Base-by-base conservation (phyloP, 2,888 invertebrate genomes). In the Platycnemis pennipes region DNA sequence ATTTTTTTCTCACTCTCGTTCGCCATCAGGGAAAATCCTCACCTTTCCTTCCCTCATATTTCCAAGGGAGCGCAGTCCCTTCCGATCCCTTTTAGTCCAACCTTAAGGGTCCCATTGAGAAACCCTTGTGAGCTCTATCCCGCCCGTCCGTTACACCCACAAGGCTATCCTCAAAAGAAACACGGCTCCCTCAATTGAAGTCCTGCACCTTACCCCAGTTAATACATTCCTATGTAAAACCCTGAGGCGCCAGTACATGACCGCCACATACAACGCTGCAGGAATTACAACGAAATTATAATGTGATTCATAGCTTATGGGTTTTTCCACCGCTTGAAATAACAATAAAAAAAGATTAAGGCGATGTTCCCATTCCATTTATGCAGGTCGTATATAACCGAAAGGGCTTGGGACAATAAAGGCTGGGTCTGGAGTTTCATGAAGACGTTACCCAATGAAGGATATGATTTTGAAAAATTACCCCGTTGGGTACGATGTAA, bases 231-330 rank as follows among this genome's bases (percentile, higher is more conserved):
- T 77, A 11, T 13, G 13, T 31, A n/a, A 31, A 37, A 31, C 7
- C 77, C 31, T 77, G 16, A 77, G 37, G 37, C 37, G 13, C 77
- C 77, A 3, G 37, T 37, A n/a, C 77, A 37, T 37, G 37, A 77
- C 8, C 77, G 16, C 77, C 4, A 49, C 49, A 49, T 49, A 49
- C 0, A 16, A 19, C 49, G 13, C 26, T 31, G 45, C n/a, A 26
- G 87, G 42, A 89, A 56, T 49, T 56, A 53, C 37, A 56, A 26
- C 49, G 56, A 89, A 89, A 89, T 89, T 89, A 89, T 49, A 89
- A 53, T 89, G 31, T 89, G 89, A 89, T 89, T 89, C 89, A 89
- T 89, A 42, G 89, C n/a, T 49, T 42, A 88, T 88, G 88, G 88
- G 88, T 45, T 87, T 87, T 87, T 87, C 37, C 22, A 26, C 46